These are phyloP conservation scores for Noctua pronuba DNA, from an alignment of 2,888 invertebrate species.

Conservation along the genomic window DNA sequence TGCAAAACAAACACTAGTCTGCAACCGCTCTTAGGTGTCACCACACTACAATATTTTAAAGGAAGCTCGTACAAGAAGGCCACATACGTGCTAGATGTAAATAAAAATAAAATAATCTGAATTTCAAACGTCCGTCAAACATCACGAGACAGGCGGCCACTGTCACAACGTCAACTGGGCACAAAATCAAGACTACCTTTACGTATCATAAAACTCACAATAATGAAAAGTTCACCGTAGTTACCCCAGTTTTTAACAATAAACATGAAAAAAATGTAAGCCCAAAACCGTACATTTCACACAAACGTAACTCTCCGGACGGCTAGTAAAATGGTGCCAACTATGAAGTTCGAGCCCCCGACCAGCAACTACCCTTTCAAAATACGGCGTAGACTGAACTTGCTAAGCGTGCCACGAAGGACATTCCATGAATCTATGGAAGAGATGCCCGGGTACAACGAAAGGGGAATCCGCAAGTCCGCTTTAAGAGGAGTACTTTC, in stretches of 20 bases:
- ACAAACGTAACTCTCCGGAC: conserved; percentile 10
- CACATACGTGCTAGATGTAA: not conserved
- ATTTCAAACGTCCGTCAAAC: conserved; percentile 36
- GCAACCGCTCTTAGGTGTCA: not conserved
- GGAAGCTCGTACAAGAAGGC: conserved; percentile 10
- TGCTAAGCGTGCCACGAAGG: conserved; percentile 43
- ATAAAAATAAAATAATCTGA: conserved; percentile 36
- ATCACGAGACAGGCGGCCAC: conserved; percentile 14
- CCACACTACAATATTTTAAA: not conserved
- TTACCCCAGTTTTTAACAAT: not conserved
- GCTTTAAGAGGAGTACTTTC: conserved; percentile 31
- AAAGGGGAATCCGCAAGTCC: conserved; percentile 38
- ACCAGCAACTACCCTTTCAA: conserved; percentile 48
- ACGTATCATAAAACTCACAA: conserved; percentile 1
- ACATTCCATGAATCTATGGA: conserved; percentile 41
- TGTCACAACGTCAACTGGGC: conserved; percentile 10
- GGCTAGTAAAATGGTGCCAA: conserved; percentile 36
- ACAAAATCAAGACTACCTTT: not conserved
- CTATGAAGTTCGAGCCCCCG: conserved; percentile 31
- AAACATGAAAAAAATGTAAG: conserved; percentile 38
- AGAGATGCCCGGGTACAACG: conserved; percentile 48
- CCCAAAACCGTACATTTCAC: not conserved
- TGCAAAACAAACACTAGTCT: not conserved
- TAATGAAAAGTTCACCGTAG: conserved; percentile 13
- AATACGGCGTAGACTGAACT: conserved; percentile 40